These are phyloP conservation scores for Melinaea menophilus DNA, from an alignment of 2,888 invertebrate genomes.

Conservation along the genomic window DNA sequence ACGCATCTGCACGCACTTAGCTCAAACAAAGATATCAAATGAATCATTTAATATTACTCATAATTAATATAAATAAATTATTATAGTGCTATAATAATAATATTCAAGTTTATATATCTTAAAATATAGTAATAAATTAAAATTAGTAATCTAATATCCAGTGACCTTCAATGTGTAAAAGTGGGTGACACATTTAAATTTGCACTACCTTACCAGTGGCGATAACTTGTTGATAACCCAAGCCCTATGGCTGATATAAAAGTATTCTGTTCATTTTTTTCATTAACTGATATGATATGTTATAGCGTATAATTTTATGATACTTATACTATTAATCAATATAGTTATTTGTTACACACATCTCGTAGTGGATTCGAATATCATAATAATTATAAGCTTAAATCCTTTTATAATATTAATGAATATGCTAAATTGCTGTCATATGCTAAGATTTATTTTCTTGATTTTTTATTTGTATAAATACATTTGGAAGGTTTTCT, in stretches of 20 bases:
- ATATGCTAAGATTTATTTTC: background rate
- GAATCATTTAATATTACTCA: constrained; percentile 1
- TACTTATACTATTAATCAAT: background rate
- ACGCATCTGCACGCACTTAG: constrained; percentile 24
- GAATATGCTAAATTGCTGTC: background rate
- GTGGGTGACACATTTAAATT: constrained; percentile 61
- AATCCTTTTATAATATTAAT: background rate
- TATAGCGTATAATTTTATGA: background rate
- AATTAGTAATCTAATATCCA: constrained; percentile 46
- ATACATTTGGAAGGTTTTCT: background rate
- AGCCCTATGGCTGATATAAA: constrained; percentile 28
- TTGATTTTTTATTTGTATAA: background rate
- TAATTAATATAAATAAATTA: background rate
- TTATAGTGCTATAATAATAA: background rate
- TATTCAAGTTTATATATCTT: background rate
- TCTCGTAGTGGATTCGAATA: background rate
- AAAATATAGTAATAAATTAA: constrained; percentile 8
- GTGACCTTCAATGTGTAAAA: constrained; percentile 68
- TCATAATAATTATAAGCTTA: background rate
- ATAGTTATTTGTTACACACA: background rate
- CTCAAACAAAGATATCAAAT: constrained; percentile 14
- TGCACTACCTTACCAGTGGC: constrained; percentile 34
- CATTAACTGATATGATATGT: background rate
- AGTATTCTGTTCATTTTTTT: background rate
- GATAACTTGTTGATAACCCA: constrained; percentile 39